These are phyloP conservation scores for Kryphioiulus occultus DNA, from an alignment of 2,888 invertebrate genomes.

Conservation along the genomic window DNA sequence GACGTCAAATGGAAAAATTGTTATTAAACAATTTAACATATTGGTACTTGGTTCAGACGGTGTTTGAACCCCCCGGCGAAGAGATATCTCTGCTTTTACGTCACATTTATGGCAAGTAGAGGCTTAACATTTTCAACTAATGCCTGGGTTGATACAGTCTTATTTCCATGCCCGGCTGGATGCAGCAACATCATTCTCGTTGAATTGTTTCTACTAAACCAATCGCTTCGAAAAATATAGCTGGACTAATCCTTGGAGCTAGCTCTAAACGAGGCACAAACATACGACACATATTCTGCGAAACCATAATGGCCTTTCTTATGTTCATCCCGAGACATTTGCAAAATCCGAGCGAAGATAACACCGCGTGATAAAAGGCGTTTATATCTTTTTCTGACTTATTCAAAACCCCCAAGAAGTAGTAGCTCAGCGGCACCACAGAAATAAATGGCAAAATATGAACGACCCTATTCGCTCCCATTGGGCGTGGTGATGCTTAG, in stretches of 20 bases:
- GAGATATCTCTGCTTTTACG: neutral
- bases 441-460: neutral
- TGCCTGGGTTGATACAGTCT: neutral
- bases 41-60: neutral
- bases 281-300: neutral
- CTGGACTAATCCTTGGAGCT: neutral
- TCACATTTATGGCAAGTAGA: neutral
- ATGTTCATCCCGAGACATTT: slow-evolving; percentile 20
- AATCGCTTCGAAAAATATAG: neutral
- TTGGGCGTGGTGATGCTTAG: too few relatives aligned
- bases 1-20: too few relatives aligned
- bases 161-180: neutral
- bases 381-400: slow-evolving; percentile 11
- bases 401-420: neutral
- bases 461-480: neutral
- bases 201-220: neutral
- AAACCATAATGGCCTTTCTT: slow-evolving; percentile 26
- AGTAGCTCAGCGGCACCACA: neutral
- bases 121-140: slow-evolving; percentile 11
- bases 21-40: too few relatives aligned
- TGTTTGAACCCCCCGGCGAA: neutral
- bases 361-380: slow-evolving; percentile 17
- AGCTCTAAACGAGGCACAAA: slow-evolving; percentile 10
- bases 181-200: neutral
- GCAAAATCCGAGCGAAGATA: slow-evolving; percentile 10